Percentiles rank a stretch among this genome's conserved stretches.
Conservation (phyloP, 92 coral and sea anemone species). For the Parazoanthus swiftii region DNA sequence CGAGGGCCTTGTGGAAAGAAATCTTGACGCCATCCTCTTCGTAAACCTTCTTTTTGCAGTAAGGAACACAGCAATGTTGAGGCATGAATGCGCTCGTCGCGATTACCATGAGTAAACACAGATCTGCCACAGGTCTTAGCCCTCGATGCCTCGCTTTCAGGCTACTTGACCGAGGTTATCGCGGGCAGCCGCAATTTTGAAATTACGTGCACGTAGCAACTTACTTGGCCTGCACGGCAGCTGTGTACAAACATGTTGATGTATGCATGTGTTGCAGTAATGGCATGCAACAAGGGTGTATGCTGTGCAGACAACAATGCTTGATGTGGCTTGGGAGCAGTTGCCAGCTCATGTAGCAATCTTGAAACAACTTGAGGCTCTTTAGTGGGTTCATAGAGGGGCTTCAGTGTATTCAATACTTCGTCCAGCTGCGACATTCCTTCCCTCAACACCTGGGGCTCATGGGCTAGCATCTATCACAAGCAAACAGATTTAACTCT, state of each 20-base stretch:
- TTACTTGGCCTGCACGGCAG: conserved; percentile 88
- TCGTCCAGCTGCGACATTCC: conserved; percentile 78
- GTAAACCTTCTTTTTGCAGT: no score
- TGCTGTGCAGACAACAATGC: conserved; percentile 87
- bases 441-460: conserved; percentile 88
- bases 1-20: no score
- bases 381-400: conserved; percentile 60
- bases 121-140: no score
- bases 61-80: no score
- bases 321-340: conserved; percentile 73
- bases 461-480: conserved; percentile 85
- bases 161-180: no score
- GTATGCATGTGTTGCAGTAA: conserved; percentile 90
- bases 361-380: conserved; percentile 67
- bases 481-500: neutral
- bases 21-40: no score
- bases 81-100: no score
- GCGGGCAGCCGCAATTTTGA: no score
- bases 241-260: conserved; percentile 92
- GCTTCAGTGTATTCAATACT: conserved; percentile 64
- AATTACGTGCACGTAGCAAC: no score
- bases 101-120: no score
- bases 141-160: no score
- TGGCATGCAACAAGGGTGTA: conserved; percentile 85
- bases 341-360: conserved; percentile 80